Percentiles rank a stretch among this genome's conserved stretches.
Conservation (phyloP, 2,113 vertebrate genomes). For the Equus przewalskii region DNA sequence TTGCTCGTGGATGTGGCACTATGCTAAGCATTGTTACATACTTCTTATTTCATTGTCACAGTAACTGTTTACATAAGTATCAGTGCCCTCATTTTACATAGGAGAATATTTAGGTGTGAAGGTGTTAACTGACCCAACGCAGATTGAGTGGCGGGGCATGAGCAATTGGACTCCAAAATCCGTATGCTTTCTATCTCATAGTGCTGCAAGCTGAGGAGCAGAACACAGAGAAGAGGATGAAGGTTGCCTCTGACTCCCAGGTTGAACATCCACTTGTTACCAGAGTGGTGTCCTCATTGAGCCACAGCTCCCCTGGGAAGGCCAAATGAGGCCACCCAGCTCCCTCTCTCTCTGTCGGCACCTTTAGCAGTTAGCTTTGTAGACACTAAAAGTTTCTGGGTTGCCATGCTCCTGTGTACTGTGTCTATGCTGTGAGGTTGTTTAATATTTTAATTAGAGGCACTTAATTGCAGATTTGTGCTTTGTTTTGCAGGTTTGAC, state of each 20-base stretch:
- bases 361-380: background rate
- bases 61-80: background rate
- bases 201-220: background rate
- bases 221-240: background rate
- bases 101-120: background rate
- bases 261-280: background rate
- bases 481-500: constrained; percentile 89
- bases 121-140: background rate
- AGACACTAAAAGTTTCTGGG: background rate
- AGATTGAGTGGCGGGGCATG: background rate
- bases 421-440: background rate
- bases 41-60: background rate
- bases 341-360: accelerated
- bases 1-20: background rate
- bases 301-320: background rate
- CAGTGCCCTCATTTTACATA: background rate
- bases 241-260: background rate
- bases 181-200: background rate
- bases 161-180: background rate
- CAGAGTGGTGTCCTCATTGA: background rate
- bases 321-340: background rate
- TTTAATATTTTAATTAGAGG: constrained; percentile 27
- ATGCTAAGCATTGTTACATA: background rate
- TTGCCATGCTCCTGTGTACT: background rate
- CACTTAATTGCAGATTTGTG: constrained; percentile 50